Evolutionary conservation across 1,140 invertebrate species (phyloP), one percentile per base, ranked within the genome.

Genomic region (Macrosteles quadrilineatus): DNA sequence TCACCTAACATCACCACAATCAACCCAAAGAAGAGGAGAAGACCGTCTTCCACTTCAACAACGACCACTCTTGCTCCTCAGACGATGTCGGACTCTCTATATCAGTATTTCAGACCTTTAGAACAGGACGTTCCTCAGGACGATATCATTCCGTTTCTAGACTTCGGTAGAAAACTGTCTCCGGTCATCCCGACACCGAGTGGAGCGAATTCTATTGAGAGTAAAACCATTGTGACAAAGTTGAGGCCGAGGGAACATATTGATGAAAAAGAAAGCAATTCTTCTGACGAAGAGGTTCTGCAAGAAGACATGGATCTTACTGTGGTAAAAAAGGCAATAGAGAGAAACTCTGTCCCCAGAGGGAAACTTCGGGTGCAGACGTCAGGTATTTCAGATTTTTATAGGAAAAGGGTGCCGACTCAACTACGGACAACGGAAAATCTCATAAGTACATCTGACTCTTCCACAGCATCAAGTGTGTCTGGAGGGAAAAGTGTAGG

Each of bases 261-360:
- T 6, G 53, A 43, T n/a, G 23, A 47, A 27, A 36, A 47, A 4
- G 57, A 59, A n/a, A 43, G 19, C 17, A 25, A 23, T n/a, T 21
- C 40, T 9, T 23, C 57, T 4, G 69, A 72, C 27, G 69, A 74
- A 9, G 73, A 74, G 12, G 45, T 64, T 2, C 57, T 69, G 17
- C 68, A 74, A 62, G 74, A 75, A 45, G 72, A 75, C 27, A 75
- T 75, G 74, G 74, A 75, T 63, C 70, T 75, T 11, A 69, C 63
- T 4, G 68, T 74, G 0, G 63, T 69, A 3, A 70, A 65, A 65
- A 71, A 69, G 40, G 57, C 68, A 0, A 70, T 73, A 1, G 72
- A 75, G 47, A 47, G 72, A 19, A 74, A 74, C 31, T 59, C 40
- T 11, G 69, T 62, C 0, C 73, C 74, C 4, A 55, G 64, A 72